Conservation (phyloP, 2,797 vertebrate genomes). For the Syngnathus acus region DNA sequence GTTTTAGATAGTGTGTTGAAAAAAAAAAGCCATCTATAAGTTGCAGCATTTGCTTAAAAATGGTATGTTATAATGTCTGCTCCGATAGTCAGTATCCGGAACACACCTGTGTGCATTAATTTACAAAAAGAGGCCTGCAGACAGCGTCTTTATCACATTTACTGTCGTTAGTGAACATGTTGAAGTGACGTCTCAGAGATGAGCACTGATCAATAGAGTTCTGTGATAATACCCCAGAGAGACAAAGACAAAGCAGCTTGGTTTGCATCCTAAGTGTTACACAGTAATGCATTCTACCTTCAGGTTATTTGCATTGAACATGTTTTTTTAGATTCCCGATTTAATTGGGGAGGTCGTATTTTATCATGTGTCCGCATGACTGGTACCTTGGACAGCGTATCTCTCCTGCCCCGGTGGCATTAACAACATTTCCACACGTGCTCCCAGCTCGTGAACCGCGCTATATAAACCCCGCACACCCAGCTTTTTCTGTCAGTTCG, state of each 20-base stretch:
- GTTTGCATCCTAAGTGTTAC: neutral
- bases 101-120: neutral
- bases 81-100: neutral
- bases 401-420: too few relatives aligned
- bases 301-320: neutral
- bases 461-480: too few relatives aligned
- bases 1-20: neutral
- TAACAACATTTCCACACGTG: too few relatives aligned
- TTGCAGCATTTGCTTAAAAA: too few relatives aligned
- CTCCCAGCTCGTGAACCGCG: too few relatives aligned
- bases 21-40: too few relatives aligned
- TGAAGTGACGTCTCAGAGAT: neutral
- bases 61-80: too few relatives aligned
- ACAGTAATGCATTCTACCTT: neutral
- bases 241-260: constrained; percentile 1
- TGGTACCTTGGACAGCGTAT: too few relatives aligned
- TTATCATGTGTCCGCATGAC: too few relatives aligned
- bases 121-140: neutral
- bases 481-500: too few relatives aligned
- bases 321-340: neutral
- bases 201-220: neutral
- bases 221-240: neutral
- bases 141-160: neutral
- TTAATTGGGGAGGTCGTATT: neutral
- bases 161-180: neutral